Evolutionary conservation across 2,888 invertebrate genomes (phyloP), one percentile per base, ranked within the genome.

Genomic region (Lathronympha strigana): DNA sequence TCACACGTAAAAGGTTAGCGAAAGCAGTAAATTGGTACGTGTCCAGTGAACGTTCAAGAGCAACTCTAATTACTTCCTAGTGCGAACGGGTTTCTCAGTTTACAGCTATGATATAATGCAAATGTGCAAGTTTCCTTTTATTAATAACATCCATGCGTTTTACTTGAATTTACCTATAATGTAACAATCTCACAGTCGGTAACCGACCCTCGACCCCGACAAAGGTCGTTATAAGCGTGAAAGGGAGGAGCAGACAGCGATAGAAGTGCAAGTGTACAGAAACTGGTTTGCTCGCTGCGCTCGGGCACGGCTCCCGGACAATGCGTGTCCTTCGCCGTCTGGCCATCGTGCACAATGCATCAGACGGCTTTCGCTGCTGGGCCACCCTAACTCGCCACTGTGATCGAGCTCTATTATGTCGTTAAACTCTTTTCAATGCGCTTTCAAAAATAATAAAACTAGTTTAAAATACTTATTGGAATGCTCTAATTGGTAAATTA

Each of bases 261-360:
- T 78, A 78, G 80, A 78, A 87, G 83, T 84, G 84, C 86, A 87
- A 88, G 88, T 87, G 84, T 80, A 79, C 66, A 70, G 71, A 75
- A 86, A 87, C 88, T 82, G 86, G 88, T 89, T 87, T 79, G 75
- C 71, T 76, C 70, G 73, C 68, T 69, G 70, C 71, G 72, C 70
- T 61, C 66, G 62, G 73, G 68, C 23, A 40, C 63, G 55, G 57
- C 62, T 61, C 60, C 66, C 67, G 69, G 75, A 84, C 85, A 85
- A 86, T 79, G 79, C 79, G 72, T 76, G 87, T 81, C 86, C 87
- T 87, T 86, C 83, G 74, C 77, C 77, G 81, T 81, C 82, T 82
- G 81, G 77, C 79, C 84, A 82, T 83, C 86, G 82, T 85, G 77
- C 77, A 77, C 67, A 67, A 49, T 69, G 40, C 51, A 66, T 61